phyloP scores from a whole-genome alignment of 2,113 vertebrate species.

The Gadus macrocephalus region DNA sequence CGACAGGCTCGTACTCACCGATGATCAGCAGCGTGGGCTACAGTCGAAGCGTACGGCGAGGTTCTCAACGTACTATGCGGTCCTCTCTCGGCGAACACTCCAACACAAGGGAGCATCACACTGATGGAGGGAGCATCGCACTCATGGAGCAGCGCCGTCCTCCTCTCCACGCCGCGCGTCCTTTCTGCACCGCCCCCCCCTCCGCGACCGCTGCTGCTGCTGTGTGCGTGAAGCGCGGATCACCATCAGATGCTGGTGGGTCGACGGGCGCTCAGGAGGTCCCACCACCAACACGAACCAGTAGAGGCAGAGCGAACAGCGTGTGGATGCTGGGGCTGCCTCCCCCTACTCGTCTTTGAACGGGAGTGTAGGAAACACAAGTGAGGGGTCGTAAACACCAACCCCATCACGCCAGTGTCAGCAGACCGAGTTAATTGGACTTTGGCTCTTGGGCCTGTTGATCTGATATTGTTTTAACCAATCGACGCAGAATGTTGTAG shows the following conservation, averaged over 20 bases:
- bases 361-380: too few relatives aligned
- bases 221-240: conserved; percentile 35
- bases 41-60: conserved; percentile 31
- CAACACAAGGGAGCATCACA: conserved; percentile 75
- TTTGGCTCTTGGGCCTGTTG: too few relatives aligned
- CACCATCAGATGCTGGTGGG: neutral
- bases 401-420: too few relatives aligned
- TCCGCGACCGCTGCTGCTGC: conserved; percentile 10
- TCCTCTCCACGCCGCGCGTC: conserved; percentile 20
- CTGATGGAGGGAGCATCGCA: conserved; percentile 68
- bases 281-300: neutral
- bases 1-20: too few relatives aligned
- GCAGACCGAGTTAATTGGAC: too few relatives aligned
- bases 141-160: neutral
- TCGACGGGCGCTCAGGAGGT: neutral
- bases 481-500: too few relatives aligned
- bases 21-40: neutral
- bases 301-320: neutral
- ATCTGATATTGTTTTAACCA: too few relatives aligned
- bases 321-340: neutral
- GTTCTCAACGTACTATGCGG: conserved; percentile 52
- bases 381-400: too few relatives aligned
- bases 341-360: too few relatives aligned
- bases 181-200: conserved; percentile 19
- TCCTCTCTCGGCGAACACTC: conserved; percentile 68